These are phyloP conservation scores for Trachelipus rathkii DNA, from an alignment of 1,140 invertebrate species.

Conservation along the genomic window DNA sequence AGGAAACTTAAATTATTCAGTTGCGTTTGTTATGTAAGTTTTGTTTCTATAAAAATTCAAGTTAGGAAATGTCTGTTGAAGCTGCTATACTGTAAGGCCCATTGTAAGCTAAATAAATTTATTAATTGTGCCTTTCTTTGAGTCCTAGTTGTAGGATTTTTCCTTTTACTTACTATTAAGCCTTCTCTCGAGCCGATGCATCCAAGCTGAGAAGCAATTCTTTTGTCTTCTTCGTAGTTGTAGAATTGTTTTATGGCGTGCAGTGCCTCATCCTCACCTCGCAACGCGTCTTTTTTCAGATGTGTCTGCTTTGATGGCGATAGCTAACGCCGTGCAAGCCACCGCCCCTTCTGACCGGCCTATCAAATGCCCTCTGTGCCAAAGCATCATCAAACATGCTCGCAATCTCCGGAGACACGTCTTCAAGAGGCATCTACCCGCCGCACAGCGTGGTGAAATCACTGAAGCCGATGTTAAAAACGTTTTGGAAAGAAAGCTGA, in stretches of 20 bases:
- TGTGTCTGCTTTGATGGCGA: slow-evolving; percentile 43
- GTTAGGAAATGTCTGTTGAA: background rate
- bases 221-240: background rate
- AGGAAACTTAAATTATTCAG: too few relatives aligned
- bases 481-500: slow-evolving; percentile 37
- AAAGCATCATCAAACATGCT: slow-evolving; percentile 58
- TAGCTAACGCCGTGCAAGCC: slow-evolving; percentile 42
- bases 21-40: too few relatives aligned
- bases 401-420: slow-evolving; percentile 58
- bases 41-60: too few relatives aligned
- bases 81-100: background rate
- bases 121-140: slow-evolving; percentile 7
- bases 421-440: slow-evolving; percentile 41
- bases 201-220: background rate
- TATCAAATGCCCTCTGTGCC: slow-evolving; percentile 60
- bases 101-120: slow-evolving; percentile 2
- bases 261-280: slow-evolving; percentile 29
- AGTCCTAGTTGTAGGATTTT: background rate
- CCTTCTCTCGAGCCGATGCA: slow-evolving; percentile 8
- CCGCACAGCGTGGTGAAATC: slow-evolving; percentile 39
- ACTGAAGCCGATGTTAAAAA: slow-evolving; percentile 41
- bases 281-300: slow-evolving; percentile 44
- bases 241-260: background rate
- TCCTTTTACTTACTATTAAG: background rate
- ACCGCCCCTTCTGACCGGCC: slow-evolving; percentile 58